phyloP scores from a whole-genome alignment of 1,140 invertebrate genomes.

The Drosophila leontia region DNA sequence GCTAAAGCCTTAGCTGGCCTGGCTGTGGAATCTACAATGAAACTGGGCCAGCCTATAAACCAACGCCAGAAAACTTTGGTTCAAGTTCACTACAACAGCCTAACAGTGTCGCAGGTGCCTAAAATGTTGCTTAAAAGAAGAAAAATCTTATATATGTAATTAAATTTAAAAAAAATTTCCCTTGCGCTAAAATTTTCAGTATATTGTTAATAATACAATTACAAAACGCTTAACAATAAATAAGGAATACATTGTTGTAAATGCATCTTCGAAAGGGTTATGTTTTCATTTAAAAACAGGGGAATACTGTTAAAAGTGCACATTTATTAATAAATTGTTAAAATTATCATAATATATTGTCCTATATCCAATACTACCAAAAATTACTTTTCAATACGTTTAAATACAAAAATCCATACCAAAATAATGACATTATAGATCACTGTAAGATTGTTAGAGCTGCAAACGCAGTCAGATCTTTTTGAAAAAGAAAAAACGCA shows the following conservation, averaged over 20 bases:
- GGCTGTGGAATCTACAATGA: neutral
- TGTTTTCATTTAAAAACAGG: too few species aligned
- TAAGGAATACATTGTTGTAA: too few species aligned
- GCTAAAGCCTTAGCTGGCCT: neutral
- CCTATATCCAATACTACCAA: too few species aligned
- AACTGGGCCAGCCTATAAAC: conserved; percentile 4
- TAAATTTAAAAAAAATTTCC: too few species aligned
- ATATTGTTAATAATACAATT: too few species aligned
- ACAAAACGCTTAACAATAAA: too few species aligned
- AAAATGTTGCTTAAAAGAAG: neutral
- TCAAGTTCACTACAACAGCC: conserved; percentile 4
- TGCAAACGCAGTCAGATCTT: neutral
- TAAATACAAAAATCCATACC: neutral
- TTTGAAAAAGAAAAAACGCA: neutral
- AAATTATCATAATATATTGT: too few species aligned
- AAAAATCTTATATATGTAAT: too few species aligned
- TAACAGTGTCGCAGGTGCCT: neutral
- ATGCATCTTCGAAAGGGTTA: too few species aligned
- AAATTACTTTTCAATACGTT: neutral
- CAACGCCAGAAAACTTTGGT: neutral
- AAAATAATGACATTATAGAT: neutral
- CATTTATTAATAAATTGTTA: too few species aligned
- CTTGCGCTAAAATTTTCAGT: too few species aligned
- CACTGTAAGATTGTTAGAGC: neutral
- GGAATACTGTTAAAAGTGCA: too few species aligned